Evolutionary conservation across 2,888 invertebrate genomes (phyloP).

Genomic region (Chironomus riparius): DNA sequence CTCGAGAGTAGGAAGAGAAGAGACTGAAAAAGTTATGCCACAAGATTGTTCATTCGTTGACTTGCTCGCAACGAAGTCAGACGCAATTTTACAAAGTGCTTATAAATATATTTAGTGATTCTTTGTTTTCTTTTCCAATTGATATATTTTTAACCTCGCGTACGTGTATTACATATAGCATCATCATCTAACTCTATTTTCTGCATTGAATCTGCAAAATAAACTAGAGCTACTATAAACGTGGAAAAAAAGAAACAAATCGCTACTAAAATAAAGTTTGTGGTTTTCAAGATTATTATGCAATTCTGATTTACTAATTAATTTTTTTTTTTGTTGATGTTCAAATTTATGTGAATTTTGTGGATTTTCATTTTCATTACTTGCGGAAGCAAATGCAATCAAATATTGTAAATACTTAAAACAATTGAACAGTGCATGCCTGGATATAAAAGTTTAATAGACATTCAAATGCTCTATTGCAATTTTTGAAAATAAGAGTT

Average conservation of each 20-base stretch:
- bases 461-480: too few relatives aligned
- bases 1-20: neutral
- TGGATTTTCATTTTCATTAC: too few relatives aligned
- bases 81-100: neutral
- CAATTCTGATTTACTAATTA: neutral
- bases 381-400: too few relatives aligned
- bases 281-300: neutral
- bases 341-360: too few relatives aligned
- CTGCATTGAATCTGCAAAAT: neutral
- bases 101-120: neutral
- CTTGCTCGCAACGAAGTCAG: neutral
- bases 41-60: neutral
- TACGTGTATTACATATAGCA: neutral
- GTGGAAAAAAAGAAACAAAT: neutral
- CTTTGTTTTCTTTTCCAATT: neutral
- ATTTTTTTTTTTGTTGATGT: too few relatives aligned
- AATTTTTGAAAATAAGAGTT: too few relatives aligned
- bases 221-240: too few relatives aligned
- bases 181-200: neutral
- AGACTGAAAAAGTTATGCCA: neutral
- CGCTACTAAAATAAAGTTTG: neutral
- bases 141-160: neutral
- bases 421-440: too few relatives aligned
- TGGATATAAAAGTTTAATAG: too few relatives aligned
- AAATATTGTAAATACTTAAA: too few relatives aligned